A percentile compares a stretch with the other conserved stretches of the same genome.
phyloP scores from a whole-genome alignment of 2,797 vertebrate genomes.

The Myotis myotis region DNA sequence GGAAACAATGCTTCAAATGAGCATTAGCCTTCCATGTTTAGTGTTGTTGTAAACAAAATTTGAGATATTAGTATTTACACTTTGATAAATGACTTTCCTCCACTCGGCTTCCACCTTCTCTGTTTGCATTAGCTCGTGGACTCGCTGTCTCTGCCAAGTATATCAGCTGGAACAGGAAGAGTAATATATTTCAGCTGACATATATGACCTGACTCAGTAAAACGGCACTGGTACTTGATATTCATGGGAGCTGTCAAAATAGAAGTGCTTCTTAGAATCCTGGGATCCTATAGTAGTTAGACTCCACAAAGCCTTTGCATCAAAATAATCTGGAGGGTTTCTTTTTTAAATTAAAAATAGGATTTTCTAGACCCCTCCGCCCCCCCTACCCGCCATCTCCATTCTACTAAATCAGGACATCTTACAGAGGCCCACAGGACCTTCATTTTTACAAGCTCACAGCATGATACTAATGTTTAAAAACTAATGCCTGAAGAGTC shows the following conservation, averaged over 20 bases:
- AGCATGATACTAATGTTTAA: neutral
- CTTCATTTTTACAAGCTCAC: neutral
- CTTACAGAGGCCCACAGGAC: neutral
- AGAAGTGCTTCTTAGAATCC: neutral
- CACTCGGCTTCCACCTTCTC: neutral
- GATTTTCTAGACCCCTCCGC: neutral
- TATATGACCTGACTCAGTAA: neutral
- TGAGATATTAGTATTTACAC: neutral
- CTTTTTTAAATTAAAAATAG: neutral
- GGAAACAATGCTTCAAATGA: conserved; percentile 26
- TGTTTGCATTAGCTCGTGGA: neutral
- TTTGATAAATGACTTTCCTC: neutral
- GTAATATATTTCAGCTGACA: conserved; percentile 40
- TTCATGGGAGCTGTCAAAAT: neutral
- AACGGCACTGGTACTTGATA: neutral
- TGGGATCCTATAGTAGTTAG: neutral
- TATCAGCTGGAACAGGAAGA: neutral
- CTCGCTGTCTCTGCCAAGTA: neutral
- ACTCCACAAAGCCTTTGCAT: neutral
- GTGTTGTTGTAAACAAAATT: conserved; percentile 7
- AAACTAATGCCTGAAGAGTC: neutral
- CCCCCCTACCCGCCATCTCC: neutral
- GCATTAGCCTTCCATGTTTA: neutral
- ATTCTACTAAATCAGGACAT: neutral
- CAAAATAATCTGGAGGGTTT: neutral